Conservation (phyloP, 1,140 invertebrate genomes). For the Orchestia grillus region DNA sequence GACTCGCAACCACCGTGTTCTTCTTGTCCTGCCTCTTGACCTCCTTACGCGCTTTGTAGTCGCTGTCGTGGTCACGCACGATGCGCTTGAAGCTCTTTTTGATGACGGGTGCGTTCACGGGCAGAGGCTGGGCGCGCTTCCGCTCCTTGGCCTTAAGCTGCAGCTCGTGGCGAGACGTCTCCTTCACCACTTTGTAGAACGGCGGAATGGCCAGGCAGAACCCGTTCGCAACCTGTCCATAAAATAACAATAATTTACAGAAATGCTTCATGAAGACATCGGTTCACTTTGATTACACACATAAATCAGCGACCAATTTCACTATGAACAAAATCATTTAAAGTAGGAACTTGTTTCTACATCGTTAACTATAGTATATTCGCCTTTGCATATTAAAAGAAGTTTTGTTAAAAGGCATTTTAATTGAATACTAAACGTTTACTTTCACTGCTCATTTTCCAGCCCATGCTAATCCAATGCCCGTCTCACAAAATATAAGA, state of each 20-base stretch:
- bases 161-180: slow-evolving; percentile 1
- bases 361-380: no score
- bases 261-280: no score
- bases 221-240: slow-evolving; percentile 1
- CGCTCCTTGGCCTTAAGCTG: slow-evolving; percentile 15
- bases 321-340: no score
- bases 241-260: no score
- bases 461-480: not conserved
- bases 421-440: no score
- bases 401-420: no score
- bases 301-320: no score
- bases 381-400: no score
- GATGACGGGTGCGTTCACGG: not conserved
- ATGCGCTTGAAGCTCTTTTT: not conserved
- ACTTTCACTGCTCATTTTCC: no score
- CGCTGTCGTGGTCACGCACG: not conserved
- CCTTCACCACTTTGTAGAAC: slow-evolving; percentile 24
- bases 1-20: not conserved
- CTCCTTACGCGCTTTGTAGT: not conserved
- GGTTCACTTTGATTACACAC: no score
- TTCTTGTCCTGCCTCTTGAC: not conserved
- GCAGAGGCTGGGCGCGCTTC: not conserved
- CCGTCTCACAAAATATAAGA: no score
- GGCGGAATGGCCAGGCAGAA: slow-evolving; percentile 18
- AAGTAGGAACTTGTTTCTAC: no score